phyloP scores from a whole-genome alignment of 2,797 vertebrate genomes.

The Ceyx erithaca region DNA sequence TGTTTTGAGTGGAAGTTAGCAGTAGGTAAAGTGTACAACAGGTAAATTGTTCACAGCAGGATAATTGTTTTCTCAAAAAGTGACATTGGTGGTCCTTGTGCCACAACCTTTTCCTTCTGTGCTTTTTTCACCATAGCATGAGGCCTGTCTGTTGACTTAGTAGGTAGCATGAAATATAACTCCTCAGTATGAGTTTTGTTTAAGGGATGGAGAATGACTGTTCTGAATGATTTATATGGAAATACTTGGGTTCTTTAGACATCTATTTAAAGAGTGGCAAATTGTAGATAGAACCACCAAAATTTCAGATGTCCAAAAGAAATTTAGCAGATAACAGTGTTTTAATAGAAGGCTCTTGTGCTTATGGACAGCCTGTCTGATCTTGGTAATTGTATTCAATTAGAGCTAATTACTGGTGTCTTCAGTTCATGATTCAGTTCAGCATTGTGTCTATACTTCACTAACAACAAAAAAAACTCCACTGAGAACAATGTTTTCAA shows the following conservation, averaged over 20 bases:
- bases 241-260: neutral
- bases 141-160: neutral
- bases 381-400: neutral
- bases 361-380: neutral
- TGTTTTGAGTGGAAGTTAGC: neutral
- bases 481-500: neutral
- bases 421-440: neutral
- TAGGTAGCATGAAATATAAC: neutral
- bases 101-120: no score
- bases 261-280: neutral
- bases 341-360: neutral
- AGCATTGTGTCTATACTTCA: neutral
- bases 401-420: neutral
- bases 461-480: neutral
- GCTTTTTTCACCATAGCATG: rapidly evolving
- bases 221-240: neutral
- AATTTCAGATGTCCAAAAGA: neutral
- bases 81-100: neutral
- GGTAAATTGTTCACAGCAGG: neutral
- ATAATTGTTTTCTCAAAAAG: neutral
- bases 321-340: neutral
- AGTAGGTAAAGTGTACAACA: neutral
- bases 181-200: neutral
- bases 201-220: neutral
- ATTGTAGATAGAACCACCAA: rapidly evolving